Evolutionary conservation across 1,140 invertebrate species (phyloP).

Genomic region (Drosophila novamexicana): DNA sequence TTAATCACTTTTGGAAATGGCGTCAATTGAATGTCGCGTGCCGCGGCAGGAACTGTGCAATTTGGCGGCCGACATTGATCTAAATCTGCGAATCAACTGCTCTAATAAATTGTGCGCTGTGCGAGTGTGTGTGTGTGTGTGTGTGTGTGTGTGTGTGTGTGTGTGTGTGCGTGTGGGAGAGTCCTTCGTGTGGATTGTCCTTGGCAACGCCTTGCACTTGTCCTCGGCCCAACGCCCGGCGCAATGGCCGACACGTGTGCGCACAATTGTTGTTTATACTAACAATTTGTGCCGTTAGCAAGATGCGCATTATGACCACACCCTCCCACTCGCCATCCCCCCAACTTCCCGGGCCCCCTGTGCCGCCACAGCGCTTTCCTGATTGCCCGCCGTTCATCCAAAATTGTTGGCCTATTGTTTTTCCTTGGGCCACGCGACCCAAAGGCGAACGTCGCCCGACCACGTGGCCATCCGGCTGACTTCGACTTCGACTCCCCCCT

Average conservation of each 20-base stretch:
- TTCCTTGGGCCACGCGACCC: constrained; percentile 62
- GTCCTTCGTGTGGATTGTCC: constrained; percentile 12
- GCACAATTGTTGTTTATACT: constrained; percentile 84
- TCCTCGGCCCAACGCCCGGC: constrained; percentile 43
- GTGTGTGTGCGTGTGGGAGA: constrained; percentile 14
- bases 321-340: neutral
- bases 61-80: constrained; percentile 56
- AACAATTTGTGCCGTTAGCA: constrained; percentile 82
- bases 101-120: constrained; percentile 73
- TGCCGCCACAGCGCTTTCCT: constrained; percentile 36
- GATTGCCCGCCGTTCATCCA: constrained; percentile 66
- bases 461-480: constrained; percentile 59
- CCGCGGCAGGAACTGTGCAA: constrained; percentile 67
- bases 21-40: constrained; percentile 79
- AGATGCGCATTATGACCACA: constrained; percentile 62
- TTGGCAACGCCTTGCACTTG: constrained; percentile 76
- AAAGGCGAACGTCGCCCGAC: constrained; percentile 47
- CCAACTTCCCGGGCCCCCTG: neutral
- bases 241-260: constrained; percentile 76
- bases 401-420: constrained; percentile 69
- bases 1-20: constrained; percentile 77
- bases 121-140: constrained; percentile 33
- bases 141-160: constrained; percentile 28
- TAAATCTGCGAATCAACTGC: constrained; percentile 69
- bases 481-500: constrained; percentile 47